A percentile compares a stretch with the other conserved stretches of the same genome.
Conservation (phyloP, 2,888 invertebrate genomes). For the Elaeidobius kamerunicus region DNA sequence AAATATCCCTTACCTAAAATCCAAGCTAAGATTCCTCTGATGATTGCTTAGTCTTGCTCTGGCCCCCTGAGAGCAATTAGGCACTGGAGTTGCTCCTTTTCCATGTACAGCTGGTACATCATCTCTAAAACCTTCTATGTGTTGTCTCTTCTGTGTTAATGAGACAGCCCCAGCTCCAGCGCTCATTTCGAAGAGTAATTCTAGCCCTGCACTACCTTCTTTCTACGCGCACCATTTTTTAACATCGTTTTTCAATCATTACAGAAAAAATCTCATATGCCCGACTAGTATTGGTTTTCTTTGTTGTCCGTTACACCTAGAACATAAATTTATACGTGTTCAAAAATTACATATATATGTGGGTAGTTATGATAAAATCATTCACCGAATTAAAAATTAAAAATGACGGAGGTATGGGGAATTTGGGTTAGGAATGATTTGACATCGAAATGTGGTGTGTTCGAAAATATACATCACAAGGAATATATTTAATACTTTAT, state of each 20-base stretch:
- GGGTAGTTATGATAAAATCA: too few relatives aligned
- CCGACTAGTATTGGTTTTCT: too few relatives aligned
- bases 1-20: conserved; percentile 67
- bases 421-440: too few relatives aligned
- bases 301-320: too few relatives aligned
- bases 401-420: too few relatives aligned
- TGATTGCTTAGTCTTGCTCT: conserved; percentile 63
- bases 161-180: conserved; percentile 13
- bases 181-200: conserved; percentile 16
- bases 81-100: conserved; percentile 42
- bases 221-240: conserved; percentile 2
- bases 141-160: conserved; percentile 45
- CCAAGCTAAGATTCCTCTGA: conserved; percentile 85
- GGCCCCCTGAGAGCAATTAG: conserved; percentile 44
- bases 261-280: too few relatives aligned
- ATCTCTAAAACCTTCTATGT: conserved; percentile 38
- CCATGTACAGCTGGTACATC: conserved; percentile 59
- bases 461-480: too few relatives aligned
- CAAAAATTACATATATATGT: too few relatives aligned
- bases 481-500: too few relatives aligned
- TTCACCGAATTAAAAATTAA: too few relatives aligned
- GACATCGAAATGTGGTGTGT: too few relatives aligned
- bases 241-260: conserved; percentile 2
- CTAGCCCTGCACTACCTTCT: conserved; percentile 8
- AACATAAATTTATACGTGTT: too few relatives aligned